phyloP scores from a whole-genome alignment of 1,140 invertebrate species.

The Teleopsis dalmanni region DNA sequence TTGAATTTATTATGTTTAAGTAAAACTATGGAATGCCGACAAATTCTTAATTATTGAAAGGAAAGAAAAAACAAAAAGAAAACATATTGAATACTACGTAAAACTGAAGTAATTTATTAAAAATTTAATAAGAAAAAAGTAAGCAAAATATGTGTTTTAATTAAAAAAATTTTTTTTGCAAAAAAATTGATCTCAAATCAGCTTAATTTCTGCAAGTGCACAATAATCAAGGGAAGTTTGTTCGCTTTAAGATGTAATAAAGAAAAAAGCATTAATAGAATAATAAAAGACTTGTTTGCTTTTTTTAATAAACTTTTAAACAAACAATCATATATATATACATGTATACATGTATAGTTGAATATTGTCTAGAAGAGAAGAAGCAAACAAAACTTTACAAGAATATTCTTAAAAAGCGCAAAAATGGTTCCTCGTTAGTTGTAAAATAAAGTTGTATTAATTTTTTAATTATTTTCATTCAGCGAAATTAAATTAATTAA shows the following conservation, averaged over 20 bases:
- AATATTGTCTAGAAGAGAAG: too few relatives aligned
- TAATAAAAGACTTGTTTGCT: too few relatives aligned
- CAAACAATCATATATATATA: neutral
- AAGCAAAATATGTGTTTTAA: neutral
- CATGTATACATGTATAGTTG: neutral
- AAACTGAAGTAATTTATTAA: too few relatives aligned
- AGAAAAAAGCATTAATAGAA: neutral
- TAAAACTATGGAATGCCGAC: too few relatives aligned
- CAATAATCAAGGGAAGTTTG: too few relatives aligned
- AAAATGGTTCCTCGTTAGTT: constrained; percentile 10
- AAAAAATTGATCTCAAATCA: neutral
- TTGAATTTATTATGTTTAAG: too few relatives aligned
- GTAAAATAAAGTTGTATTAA: too few relatives aligned
- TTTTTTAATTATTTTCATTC: neutral
- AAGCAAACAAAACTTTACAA: too few relatives aligned
- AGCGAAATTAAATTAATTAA: neutral
- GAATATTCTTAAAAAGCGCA: constrained; percentile 1
- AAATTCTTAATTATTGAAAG: too few relatives aligned
- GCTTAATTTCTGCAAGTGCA: neutral
- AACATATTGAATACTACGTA: too few relatives aligned
- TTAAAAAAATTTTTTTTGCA: neutral
- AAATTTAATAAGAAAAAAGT: neutral
- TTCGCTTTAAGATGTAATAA: too few relatives aligned
- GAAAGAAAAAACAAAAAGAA: too few relatives aligned
- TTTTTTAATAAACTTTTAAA: neutral